Base-by-base conservation (phyloP, 2,113 vertebrate species). In the Peucedramus taeniatus region DNA sequence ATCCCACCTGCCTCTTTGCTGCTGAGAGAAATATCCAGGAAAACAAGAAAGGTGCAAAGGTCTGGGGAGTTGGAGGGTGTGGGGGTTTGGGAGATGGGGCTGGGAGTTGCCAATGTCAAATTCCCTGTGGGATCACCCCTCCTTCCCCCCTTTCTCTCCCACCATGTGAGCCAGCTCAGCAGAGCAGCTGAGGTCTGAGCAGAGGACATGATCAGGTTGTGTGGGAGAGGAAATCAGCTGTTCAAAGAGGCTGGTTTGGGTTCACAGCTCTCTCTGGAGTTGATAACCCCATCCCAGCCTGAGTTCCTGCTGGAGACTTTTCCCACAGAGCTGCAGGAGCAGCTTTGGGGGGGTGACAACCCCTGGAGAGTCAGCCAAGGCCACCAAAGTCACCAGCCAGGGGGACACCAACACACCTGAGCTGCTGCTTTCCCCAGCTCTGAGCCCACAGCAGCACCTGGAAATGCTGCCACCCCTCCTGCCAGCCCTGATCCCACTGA, bases 1-100 rank as follows among this genome's bases (percentile, higher is more conserved):
- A 39, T 42, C 51, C 33, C 75, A 18, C 10, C 15, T 13, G 19
- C 5, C n/a, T 1, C 9, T 91, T 18, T 16, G 15, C 69, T 39
- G 2, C 89, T 20, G 26, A 5, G 57, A 18, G 69, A 79, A 89
- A 69, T 1, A 37, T 0, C 40, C 27, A 8, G 26, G 50, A 49
- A 69, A 94, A 21, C 7, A 26, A n/a, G 31, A 39, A 74, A 64
- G 4, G 30, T 5, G 24, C 42, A 13, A 47, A 82, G 18, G 18
- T 1, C 40, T 15, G 18, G 56, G 33, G 60, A 31, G 17, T 4
- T 5, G 2, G 27, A 23, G 63, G 60, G 18, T 0, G 54, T 1
- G 0, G 26, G 53, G 12, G 19, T 13, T 28, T n/a, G 44, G 65
- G 69, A 19, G 23, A 9, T 4, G 23, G 66, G 50, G 37, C 14